phyloP scores from a whole-genome alignment of 2,888 invertebrate genomes.

The Ditula angustiorana region DNA sequence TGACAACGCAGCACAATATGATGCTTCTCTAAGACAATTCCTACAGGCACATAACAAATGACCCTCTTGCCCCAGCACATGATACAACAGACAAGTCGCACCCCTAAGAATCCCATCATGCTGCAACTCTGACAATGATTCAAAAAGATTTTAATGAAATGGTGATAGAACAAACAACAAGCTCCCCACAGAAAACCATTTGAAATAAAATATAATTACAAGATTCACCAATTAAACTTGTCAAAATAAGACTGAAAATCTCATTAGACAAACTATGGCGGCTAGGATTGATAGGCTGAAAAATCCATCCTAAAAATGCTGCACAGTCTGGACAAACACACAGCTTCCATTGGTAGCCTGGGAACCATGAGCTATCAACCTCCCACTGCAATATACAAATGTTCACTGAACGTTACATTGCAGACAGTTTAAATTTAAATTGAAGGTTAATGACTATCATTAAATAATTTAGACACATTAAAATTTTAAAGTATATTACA shows the following conservation, averaged over 20 bases:
- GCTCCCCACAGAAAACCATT: slow-evolving; percentile 40
- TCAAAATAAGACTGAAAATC: slow-evolving; percentile 64
- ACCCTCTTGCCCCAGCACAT: too few species aligned
- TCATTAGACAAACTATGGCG: slow-evolving; percentile 46
- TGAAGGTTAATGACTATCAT: background rate
- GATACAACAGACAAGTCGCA: background rate
- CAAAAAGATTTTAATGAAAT: slow-evolving; percentile 34
- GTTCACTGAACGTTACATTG: too few species aligned
- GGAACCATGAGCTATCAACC: slow-evolving; percentile 83
- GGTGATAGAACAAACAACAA: slow-evolving; percentile 36
- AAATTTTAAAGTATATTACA: background rate
- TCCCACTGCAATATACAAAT: slow-evolving; percentile 81
- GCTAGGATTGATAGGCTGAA: slow-evolving; percentile 65
- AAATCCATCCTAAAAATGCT: slow-evolving; percentile 84
- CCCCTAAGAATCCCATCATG: background rate
- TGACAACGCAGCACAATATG: too few species aligned
- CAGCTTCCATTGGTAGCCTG: slow-evolving; percentile 85
- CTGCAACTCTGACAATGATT: background rate
- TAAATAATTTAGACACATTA: background rate
- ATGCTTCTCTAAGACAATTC: too few species aligned
- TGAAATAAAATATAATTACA: slow-evolving; percentile 62
- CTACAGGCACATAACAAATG: too few species aligned
- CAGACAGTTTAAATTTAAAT: background rate
- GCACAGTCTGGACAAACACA: slow-evolving; percentile 86
- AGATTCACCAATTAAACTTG: slow-evolving; percentile 62